A percentile compares a stretch with the other conserved stretches of the same genome.
Conservation (phyloP, 2,113 vertebrate genomes). For the Cynocephalus volans region DNA sequence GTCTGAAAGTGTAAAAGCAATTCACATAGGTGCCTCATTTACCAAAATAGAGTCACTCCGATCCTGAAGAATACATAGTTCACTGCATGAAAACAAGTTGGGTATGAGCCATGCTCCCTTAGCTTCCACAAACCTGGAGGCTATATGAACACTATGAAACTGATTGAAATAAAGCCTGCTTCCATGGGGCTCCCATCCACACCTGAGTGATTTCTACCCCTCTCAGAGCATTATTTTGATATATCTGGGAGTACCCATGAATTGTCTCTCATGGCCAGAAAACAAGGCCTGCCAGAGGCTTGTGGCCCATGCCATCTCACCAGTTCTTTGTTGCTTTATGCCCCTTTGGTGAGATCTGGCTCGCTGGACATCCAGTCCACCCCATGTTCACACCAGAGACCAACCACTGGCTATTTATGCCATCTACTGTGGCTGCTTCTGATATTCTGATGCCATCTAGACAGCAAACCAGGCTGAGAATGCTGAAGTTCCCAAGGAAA, state of each 20-base stretch:
- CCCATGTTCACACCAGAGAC: neutral
- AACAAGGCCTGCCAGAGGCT: neutral
- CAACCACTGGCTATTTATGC: neutral
- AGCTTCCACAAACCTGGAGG: neutral
- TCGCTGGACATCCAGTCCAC: neutral
- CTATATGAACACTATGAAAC: neutral
- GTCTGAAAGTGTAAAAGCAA: neutral
- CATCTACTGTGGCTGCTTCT: neutral
- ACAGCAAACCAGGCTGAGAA: neutral
- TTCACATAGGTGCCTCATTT: neutral
- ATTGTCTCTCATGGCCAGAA: neutral
- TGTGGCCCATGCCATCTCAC: fast-evolving
- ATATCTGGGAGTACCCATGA: neutral
- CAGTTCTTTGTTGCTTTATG: neutral
- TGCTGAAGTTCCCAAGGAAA: neutral
- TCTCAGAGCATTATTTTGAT: too few species aligned
- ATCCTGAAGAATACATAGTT: neutral
- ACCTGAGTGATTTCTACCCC: too few species aligned
- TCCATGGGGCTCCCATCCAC: neutral
- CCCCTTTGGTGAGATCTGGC: neutral
- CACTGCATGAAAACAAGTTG: neutral
- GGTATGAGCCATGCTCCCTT: neutral
- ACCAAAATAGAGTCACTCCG: neutral
- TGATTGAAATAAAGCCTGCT: neutral
- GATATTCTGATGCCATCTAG: neutral